A percentile compares a stretch with the other conserved stretches of the same genome.
These are phyloP conservation scores for Ophion ventricosus DNA, from an alignment of 2,888 invertebrate species.

Conservation along the genomic window DNA sequence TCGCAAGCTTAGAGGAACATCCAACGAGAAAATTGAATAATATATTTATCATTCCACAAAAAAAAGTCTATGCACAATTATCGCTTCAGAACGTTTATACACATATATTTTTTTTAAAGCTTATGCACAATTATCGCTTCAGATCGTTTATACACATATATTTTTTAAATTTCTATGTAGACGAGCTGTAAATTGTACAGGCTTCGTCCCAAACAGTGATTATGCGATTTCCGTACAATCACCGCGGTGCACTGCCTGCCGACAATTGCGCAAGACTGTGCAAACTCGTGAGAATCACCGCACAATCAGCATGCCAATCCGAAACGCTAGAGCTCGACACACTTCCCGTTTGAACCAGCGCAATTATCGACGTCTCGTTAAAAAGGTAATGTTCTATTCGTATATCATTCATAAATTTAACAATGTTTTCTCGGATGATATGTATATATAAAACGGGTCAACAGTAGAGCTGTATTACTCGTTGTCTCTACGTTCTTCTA, in stretches of 20 bases:
- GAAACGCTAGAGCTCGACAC: constrained; percentile 17
- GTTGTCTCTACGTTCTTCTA: background rate
- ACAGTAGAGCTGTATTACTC: constrained; percentile 1
- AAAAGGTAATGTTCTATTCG: constrained; percentile 25
- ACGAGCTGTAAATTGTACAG: constrained; percentile 27
- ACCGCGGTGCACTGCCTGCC: constrained; percentile 36
- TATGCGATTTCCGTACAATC: constrained; percentile 22
- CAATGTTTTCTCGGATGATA: background rate
- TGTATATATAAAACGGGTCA: constrained; percentile 10
- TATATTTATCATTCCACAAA: no score
- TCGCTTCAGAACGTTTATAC: no score
- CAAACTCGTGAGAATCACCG: constrained; percentile 22
- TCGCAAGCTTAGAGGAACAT: no score
- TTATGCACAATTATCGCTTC: background rate
- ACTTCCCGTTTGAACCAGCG: constrained; percentile 28
- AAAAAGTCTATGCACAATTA: no score
- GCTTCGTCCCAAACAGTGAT: constrained; percentile 21
- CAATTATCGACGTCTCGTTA: constrained; percentile 2
- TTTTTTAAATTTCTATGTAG: constrained; percentile 2
- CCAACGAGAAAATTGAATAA: no score
- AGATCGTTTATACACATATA: background rate
- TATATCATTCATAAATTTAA: constrained; percentile 6
- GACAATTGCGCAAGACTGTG: constrained; percentile 22
- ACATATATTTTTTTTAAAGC: no score
- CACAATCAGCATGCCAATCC: constrained; percentile 5